Base-by-base conservation (phyloP, 2,888 invertebrate species). In the Lottia gigantea region DNA sequence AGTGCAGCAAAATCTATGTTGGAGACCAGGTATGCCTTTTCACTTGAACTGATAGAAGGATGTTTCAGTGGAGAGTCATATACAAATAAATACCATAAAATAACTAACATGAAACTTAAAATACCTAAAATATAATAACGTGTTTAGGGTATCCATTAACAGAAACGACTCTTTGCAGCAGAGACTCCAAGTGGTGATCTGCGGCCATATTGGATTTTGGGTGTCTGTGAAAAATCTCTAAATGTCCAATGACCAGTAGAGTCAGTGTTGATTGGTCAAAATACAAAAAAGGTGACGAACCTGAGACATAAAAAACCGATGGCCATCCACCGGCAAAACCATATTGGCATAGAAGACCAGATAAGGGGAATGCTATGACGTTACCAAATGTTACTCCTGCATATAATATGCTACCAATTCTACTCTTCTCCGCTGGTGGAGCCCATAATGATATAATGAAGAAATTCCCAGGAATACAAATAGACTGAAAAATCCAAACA, bases 321-420 rank as follows among this genome's bases (percentile, higher is more conserved):
- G 95, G 95, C 95, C 95, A 95, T 1, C 95, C 95, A 14, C 93
- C 88, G 0, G 93, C 75, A 65, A 81, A 80, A 12, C 80, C 83
- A 63, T 79, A 72, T 55, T 81, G 93, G 82, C 95, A 95, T 0
- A 95, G 89, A 92, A 94, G 93, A 0, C 95, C 95, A 1, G 94
- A 93, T 78, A 95, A 85, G 0, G 95, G 95, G 81, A 95, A 89
- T 0, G 94, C 94, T 73, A 95, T 91, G 3, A 96, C 94, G 68
- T 95, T 96, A 62, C 96, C 96, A 85, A 96, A 93, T 88, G 95
- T 95, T 15, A 95, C 92, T 73, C 95, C 95, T 93, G 92, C 47
- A 71, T 75, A 66, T 16, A 80, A 68, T 26, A 40, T 8, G 11
- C 73, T 74, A 16, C 78, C 70, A 12, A 85, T 72, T 16, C 76